phyloP scores from a whole-genome alignment of 2,113 vertebrate species.

The Apaloderma vittatum region DNA sequence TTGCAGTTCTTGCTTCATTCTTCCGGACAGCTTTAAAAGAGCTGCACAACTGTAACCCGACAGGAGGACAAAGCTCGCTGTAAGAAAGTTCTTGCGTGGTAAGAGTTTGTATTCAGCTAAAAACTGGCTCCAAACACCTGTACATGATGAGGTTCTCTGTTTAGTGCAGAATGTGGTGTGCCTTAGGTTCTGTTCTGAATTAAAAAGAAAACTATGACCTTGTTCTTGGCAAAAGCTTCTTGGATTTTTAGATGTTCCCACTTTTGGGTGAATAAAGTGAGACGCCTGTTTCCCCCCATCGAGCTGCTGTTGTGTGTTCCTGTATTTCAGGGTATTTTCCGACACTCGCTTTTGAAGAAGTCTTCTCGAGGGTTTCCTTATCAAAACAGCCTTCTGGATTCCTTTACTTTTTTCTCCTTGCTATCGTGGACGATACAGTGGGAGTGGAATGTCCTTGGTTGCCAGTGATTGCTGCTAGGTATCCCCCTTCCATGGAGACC shows the following conservation, averaged over 20 bases:
- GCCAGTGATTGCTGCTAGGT: conserved; percentile 69
- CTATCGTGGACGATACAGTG: background rate
- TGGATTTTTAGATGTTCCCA: conserved; percentile 15
- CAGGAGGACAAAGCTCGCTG: background rate
- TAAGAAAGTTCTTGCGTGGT: background rate
- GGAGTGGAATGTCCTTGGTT: conserved; percentile 48
- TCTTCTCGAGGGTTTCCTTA: background rate
- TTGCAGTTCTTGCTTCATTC: background rate
- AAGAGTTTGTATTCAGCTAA: background rate
- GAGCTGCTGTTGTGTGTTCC: background rate
- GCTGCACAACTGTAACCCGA: background rate
- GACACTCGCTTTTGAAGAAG: background rate
- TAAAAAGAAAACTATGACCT: conserved; percentile 9
- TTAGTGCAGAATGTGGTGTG: background rate
- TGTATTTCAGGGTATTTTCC: background rate
- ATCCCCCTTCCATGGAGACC: conserved; percentile 70
- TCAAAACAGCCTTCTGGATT: background rate
- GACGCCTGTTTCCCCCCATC: background rate
- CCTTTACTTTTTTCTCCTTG: background rate
- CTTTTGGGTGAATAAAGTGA: background rate
- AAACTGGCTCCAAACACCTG: background rate
- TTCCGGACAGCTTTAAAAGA: background rate
- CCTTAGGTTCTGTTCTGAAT: conserved; percentile 20
- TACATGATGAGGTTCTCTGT: background rate
- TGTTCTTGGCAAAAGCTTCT: conserved; percentile 43